These are phyloP conservation scores for Bedellia somnulentella DNA, from an alignment of 2,888 invertebrate species.

Conservation along the genomic window DNA sequence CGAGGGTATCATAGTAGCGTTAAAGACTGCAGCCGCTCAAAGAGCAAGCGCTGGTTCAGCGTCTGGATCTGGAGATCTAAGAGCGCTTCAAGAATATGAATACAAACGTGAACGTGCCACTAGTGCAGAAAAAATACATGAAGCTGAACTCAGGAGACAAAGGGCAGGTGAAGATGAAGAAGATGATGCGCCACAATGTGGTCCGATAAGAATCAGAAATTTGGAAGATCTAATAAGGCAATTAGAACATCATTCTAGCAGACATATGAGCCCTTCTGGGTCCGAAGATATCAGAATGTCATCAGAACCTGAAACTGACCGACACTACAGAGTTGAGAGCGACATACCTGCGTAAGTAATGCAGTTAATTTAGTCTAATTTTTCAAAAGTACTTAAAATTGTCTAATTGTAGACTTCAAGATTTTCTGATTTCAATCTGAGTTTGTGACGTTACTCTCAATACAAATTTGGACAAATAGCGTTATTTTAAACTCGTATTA, in stretches of 20 bases:
- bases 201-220: conserved; percentile 87
- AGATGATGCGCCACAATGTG: conserved; percentile 75
- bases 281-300: conserved; percentile 89
- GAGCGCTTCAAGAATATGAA: conserved; percentile 53
- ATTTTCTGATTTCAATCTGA: too few relatives aligned
- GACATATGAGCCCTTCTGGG: conserved; percentile 89
- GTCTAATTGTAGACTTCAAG: too few relatives aligned
- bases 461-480: too few relatives aligned
- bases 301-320: conserved; percentile 86
- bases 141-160: conserved; percentile 64
- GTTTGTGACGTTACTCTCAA: too few relatives aligned
- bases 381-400: too few relatives aligned
- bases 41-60: conserved; percentile 49
- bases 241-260: conserved; percentile 81
- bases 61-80: conserved; percentile 41
- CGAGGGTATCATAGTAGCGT: conserved; percentile 87
- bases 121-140: conserved; percentile 76
- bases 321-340: conserved; percentile 79
- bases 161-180: conserved; percentile 61
- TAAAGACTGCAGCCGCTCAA: conserved; percentile 79
- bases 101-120: conserved; percentile 63
- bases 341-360: conserved; percentile 45
- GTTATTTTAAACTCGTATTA: too few relatives aligned
- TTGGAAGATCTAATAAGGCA: conserved; percentile 89
- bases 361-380: too few relatives aligned